Percentiles rank a stretch among this genome's conserved stretches.
These are phyloP conservation scores for Oppia nitens DNA, from an alignment of 1,140 invertebrate genomes.

Conservation along the genomic window DNA sequence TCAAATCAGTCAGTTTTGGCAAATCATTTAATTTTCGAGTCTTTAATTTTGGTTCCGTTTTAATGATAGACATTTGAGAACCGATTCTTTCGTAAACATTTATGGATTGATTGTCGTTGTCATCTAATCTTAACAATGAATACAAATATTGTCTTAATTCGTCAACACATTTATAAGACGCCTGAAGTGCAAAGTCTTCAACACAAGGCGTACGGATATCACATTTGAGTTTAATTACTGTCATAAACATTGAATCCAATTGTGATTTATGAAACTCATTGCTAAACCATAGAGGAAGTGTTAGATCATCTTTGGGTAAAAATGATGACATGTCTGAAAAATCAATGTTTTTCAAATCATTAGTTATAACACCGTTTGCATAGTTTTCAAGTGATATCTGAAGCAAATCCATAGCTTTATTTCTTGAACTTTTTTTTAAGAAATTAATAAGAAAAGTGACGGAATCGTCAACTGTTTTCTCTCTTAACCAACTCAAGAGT, in stretches of 20 bases:
- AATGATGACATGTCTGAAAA: not conserved
- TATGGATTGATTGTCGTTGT: not conserved
- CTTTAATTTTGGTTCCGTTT: not conserved
- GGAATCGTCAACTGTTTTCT: constrained; percentile 44
- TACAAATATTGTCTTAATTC: not conserved
- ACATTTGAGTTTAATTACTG: not conserved
- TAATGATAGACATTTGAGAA: not conserved
- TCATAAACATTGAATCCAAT: not conserved
- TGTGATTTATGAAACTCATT: not conserved
- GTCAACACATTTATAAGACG: not conserved
- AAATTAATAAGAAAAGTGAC: constrained; percentile 27
- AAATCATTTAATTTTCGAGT: not conserved
- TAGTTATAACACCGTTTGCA: not conserved
- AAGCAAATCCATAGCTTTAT: constrained; percentile 20
- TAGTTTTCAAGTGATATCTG: constrained; percentile 23
- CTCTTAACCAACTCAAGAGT: constrained; percentile 52
- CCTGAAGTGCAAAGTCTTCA: not conserved
- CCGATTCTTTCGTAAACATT: not conserved
- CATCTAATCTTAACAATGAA: not conserved
- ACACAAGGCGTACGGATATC: not conserved
- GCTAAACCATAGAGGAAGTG: not conserved
- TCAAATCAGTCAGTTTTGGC: not conserved
- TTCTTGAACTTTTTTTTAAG: constrained; percentile 21
- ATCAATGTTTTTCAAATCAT: not conserved
- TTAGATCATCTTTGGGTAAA: not conserved